Evolutionary conservation across 2,113 vertebrate genomes (phyloP).

Genomic region (Galeopterus variegatus): DNA sequence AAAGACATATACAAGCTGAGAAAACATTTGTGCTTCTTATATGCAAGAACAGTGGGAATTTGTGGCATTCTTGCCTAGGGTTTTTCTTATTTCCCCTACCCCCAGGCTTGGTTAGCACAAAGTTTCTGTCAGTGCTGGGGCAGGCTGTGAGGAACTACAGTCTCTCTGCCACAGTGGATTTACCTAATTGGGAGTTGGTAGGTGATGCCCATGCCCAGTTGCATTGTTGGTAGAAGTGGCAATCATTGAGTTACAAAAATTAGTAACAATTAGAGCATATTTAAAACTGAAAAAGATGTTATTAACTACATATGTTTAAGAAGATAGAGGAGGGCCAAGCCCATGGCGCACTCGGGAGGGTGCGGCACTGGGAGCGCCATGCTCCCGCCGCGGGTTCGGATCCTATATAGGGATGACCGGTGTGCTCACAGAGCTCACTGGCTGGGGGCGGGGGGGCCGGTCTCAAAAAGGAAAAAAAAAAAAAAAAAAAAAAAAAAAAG

Average conservation of each 20-base stretch:
- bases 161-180: background rate
- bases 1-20: background rate
- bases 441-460: too few species aligned
- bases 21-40: background rate
- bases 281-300: constrained; percentile 17
- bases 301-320: background rate
- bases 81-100: background rate
- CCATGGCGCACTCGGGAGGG: too few species aligned
- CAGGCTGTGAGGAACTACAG: background rate
- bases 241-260: constrained; percentile 39
- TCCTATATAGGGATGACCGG: too few species aligned
- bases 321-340: too few species aligned
- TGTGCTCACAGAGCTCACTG: too few species aligned
- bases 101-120: background rate
- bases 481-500: too few species aligned
- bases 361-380: too few species aligned
- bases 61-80: background rate
- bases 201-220: background rate
- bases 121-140: background rate
- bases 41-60: background rate
- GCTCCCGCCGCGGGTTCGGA: too few species aligned
- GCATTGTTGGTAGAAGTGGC: background rate
- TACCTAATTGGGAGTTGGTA: background rate
- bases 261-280: constrained; percentile 22
- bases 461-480: too few species aligned